Evolutionary conservation across 2,888 invertebrate genomes (phyloP), one percentile per base, ranked within the genome.

Genomic region (Ophioninae sp.): DNA sequence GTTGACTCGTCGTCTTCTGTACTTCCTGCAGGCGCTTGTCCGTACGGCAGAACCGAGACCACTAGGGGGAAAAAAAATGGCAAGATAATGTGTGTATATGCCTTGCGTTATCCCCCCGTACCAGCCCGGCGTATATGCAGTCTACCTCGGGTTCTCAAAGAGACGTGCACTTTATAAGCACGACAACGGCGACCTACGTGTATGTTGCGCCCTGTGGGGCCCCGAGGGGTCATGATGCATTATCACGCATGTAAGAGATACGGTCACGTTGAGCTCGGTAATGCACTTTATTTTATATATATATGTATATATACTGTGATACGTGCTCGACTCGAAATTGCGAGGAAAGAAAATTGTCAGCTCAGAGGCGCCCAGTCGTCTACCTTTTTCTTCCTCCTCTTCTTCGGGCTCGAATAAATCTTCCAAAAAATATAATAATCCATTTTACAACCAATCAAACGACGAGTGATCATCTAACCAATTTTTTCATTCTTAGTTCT

Each of bases 181-280:
- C 51, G 51, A 51, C 51, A 37, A 73, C 61, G 6, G 51, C 23
- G 56, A 78, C 61, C 30, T 23, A 39, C 44, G 10, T 51, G n/a
- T 22, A 10, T 8, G 13, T 13, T 41, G 44, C 65, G 44, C 65
- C 65, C 30, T 22, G 20, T 59, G 69, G 69, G 71, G 74, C 81
- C 81, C 78, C 67, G 71, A 69, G 81, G 74, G 83, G 81, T 81
- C 83, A 78, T 81, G 67, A 64, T 79, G 81, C 71, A 79, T 81
- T 84, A 84, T 84, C 83, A 84, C 83, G 83, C 74, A 79, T 81
- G 67, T 81, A 59, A 65, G 75, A 61, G 78, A 75, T 64, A 78
- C 73, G 73, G 83, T 83, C 83, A 80, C 78, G 81, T 65, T 59
- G 71, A n/a, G 64, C 20, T 56, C 10, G 51, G 64, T 68, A 69